Percentiles rank a stretch among this genome's conserved stretches.
Evolutionary conservation across 1,140 invertebrate genomes (phyloP).

Genomic region (Heterodera carotae): DNA sequence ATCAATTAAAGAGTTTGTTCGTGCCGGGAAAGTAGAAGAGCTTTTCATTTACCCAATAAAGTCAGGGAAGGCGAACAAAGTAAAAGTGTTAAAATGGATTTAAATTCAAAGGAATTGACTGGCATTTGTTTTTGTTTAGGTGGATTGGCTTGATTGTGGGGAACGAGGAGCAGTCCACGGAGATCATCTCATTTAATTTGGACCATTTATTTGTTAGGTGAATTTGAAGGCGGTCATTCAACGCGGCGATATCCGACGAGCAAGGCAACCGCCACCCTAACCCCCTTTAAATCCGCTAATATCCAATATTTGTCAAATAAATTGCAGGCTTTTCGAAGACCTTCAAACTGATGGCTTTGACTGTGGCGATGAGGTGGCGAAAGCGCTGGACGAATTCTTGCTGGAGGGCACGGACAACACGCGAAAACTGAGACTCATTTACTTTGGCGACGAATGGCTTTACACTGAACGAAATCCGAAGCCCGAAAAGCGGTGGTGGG

Average conservation of each 20-base stretch:
- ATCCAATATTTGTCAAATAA: not conserved
- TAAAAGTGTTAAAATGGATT: too few species aligned
- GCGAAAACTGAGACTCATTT: conserved; percentile 38
- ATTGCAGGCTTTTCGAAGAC: conserved; percentile 31
- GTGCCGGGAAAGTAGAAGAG: not conserved
- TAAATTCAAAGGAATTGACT: too few species aligned
- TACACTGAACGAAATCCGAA: conserved; percentile 43
- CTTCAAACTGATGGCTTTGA: conserved; percentile 47
- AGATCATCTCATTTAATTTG: conserved; percentile 42
- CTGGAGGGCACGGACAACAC: not conserved
- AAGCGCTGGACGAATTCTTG: conserved; percentile 46
- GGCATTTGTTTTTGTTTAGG: too few species aligned
- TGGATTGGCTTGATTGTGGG: conserved; percentile 40
- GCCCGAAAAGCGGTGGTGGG: conserved; percentile 28
- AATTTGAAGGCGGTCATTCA: conserved; percentile 39
- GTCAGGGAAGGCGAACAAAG: conserved; percentile 42
- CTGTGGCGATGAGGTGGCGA: conserved; percentile 53
- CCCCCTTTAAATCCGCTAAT: too few species aligned
- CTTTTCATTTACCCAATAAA: conserved; percentile 47
- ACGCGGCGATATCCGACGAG: conserved; percentile 34
- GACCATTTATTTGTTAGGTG: too few species aligned
- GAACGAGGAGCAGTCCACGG: conserved; percentile 25
- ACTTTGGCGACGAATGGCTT: conserved; percentile 33
- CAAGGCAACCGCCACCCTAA: too few species aligned
- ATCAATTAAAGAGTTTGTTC: not conserved